These are phyloP conservation scores for Hydraecia micacea DNA, from an alignment of 2,888 invertebrate genomes.

Conservation along the genomic window DNA sequence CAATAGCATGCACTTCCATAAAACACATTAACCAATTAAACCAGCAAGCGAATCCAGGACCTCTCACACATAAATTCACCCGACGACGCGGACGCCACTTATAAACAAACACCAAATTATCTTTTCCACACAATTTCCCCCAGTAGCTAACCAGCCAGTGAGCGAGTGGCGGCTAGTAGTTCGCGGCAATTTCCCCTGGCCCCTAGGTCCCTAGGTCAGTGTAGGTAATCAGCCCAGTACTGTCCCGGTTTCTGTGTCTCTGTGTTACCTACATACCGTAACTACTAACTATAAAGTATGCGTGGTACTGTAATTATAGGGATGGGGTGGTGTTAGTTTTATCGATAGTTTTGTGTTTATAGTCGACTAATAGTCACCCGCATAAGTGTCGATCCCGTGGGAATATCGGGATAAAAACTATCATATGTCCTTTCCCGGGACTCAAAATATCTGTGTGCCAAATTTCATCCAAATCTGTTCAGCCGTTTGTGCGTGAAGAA, in stretches of 20 bases:
- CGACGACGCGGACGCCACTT: too few species aligned
- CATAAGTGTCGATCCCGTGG: too few species aligned
- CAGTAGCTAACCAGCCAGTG: neutral
- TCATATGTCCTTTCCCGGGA: too few species aligned
- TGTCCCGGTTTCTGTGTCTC: slow-evolving; percentile 51
- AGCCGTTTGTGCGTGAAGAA: too few species aligned
- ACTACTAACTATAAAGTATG: slow-evolving; percentile 34
- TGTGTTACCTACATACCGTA: slow-evolving; percentile 58
- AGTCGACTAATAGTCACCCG: neutral
- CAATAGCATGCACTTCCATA: too few species aligned
- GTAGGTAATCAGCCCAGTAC: slow-evolving; percentile 28
- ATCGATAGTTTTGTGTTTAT: slow-evolving; percentile 17
- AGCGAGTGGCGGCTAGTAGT: neutral
- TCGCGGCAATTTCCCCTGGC: slow-evolving; percentile 42
- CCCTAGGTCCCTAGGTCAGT: slow-evolving; percentile 59
- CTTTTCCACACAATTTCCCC: neutral
- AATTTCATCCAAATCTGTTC: too few species aligned
- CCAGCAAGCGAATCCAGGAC: neutral
- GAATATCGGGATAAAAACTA: too few species aligned
- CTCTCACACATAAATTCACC: slow-evolving; percentile 5
- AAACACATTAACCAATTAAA: too few species aligned
- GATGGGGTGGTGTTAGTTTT: slow-evolving; percentile 1
- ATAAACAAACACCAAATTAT: neutral
- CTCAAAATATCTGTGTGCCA: too few species aligned
- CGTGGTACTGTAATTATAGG: slow-evolving; percentile 52